A percentile compares a stretch with the other conserved stretches of the same genome.
Evolutionary conservation across 2,888 invertebrate genomes (phyloP).

Genomic region (Synanthedon formicaeformis): DNA sequence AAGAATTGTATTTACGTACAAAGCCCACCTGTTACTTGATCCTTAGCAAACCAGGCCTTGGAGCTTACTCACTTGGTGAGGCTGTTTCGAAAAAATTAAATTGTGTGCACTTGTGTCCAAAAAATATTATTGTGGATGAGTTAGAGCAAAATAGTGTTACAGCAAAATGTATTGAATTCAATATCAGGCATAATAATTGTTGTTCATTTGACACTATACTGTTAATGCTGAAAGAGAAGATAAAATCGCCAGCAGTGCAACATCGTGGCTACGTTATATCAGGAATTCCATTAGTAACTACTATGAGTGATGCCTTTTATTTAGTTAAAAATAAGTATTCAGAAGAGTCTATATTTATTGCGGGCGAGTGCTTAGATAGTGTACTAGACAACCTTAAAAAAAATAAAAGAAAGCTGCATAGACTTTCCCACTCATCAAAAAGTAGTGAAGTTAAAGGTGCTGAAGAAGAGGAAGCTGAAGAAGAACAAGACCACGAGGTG

Average conservation of each 20-base stretch:
- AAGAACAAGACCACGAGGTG: slow-evolving; percentile 21
- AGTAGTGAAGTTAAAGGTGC: slow-evolving; percentile 23
- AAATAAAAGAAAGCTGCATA: slow-evolving; percentile 26
- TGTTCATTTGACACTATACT: slow-evolving; percentile 63
- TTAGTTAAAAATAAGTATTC: slow-evolving; percentile 24
- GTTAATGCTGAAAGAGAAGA: slow-evolving; percentile 60
- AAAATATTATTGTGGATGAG: slow-evolving; percentile 67
- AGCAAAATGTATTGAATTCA: slow-evolving; percentile 71
- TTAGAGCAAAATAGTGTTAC: slow-evolving; percentile 62
- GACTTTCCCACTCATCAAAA: slow-evolving; percentile 16
- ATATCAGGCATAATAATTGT: slow-evolving; percentile 64
- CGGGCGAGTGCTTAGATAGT: slow-evolving; percentile 32
- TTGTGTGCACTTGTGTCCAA: slow-evolving; percentile 71
- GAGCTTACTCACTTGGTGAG: slow-evolving; percentile 64
- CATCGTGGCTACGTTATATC: slow-evolving; percentile 76
- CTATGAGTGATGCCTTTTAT: slow-evolving; percentile 23
- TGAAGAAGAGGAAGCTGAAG: slow-evolving; percentile 24
- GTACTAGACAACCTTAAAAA: slow-evolving; percentile 35
- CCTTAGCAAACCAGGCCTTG: slow-evolving; percentile 71
- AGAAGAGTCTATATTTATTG: slow-evolving; percentile 35
- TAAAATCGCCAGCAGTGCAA: slow-evolving; percentile 57
- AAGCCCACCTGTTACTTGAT: slow-evolving; percentile 72
- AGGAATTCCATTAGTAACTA: slow-evolving; percentile 74
- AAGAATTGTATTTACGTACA: slow-evolving; percentile 50
- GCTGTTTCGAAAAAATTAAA: slow-evolving; percentile 67